Base-by-base conservation (phyloP, 1,140 invertebrate genomes). In the Arion vulgaris region DNA sequence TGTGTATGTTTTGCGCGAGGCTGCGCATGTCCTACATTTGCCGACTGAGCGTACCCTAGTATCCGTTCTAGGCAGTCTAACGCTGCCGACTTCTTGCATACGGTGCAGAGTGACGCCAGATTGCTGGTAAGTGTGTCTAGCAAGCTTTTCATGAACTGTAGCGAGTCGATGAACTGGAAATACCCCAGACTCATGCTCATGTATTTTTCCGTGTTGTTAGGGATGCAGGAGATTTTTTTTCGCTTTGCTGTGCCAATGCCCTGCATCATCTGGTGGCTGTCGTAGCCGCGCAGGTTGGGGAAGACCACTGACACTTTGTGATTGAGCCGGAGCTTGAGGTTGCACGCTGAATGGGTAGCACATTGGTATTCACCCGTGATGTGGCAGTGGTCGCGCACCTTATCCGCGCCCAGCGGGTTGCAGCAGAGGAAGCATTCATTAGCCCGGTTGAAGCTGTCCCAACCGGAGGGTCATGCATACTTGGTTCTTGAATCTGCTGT, bases 201-300 rank as follows among this genome's bases (percentile, higher is more conserved):
- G 41, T 73, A 79, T 57, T 66, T 85, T 68, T 93, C 93, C 87
- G 92, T 89, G 53, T 87, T 90, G 53, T 90, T 85, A 0, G 90
- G 86, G 32, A 92, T 89, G 45, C 90, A 83, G 73, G 86, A 83
- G 51, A 91, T 89, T 45, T 87, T n/a, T 15, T 53, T 34, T 11
- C 83, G 86, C 32, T 86, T 78, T 85, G 86, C 69, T 17, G 84
- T 15, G 32, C 82, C 81, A 34, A 92, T 69, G 28, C 85, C 85
- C 85, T 89, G 88, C n/a, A 92, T 88, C 80, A 92, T 87, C 7
- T 92, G 81, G 85, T 91, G 91, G 45, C 84, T 51, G 85, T 92
- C 89, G 87, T 92, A 93, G 11, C 86, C 87, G 34, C 49, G 76
- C 38, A 92, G 84, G 86, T 92, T 92, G 84, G 92, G 92, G 76